Percentiles rank a stretch among this genome's conserved stretches.
Evolutionary conservation across 2,113 vertebrate genomes (phyloP).

Genomic region (Synchiropus splendidus): DNA sequence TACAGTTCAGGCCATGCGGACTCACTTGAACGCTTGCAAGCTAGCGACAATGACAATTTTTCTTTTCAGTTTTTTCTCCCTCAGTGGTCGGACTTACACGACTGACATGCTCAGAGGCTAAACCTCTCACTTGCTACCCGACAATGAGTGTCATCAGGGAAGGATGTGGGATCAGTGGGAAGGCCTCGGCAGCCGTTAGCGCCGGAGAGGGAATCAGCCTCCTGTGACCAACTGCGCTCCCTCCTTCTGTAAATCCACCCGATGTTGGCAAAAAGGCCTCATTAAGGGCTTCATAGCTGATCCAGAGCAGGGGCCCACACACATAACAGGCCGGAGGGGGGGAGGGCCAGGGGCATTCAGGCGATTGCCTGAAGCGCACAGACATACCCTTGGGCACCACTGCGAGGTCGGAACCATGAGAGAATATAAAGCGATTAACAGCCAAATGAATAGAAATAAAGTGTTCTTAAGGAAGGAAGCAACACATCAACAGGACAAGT

Average conservation of each 20-base stretch:
- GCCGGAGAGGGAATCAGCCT: conserved; percentile 34
- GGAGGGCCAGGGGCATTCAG: conserved; percentile 15
- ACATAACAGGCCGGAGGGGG: conserved; percentile 46
- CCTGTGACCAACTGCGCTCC: conserved; percentile 28
- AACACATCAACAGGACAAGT: no score
- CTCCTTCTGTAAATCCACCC: conserved; percentile 42
- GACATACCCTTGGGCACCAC: conserved; percentile 8
- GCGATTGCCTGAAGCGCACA: conserved; percentile 36
- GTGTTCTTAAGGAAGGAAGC: no score
- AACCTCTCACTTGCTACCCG: conserved; percentile 24
- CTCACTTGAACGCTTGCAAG: no score
- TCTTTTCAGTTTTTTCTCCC: no score
- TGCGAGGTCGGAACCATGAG: no score
- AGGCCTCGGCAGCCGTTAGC: conserved; percentile 35
- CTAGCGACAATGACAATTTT: no score
- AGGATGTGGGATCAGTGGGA: conserved; percentile 46
- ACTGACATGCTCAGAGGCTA: no score
- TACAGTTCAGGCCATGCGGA: no score
- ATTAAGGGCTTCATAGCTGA: conserved; percentile 55
- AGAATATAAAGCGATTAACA: no score
- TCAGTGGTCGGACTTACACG: no score
- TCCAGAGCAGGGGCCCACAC: conserved; percentile 44
- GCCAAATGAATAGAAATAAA: no score
- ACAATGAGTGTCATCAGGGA: conserved; percentile 36
- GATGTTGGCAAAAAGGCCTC: conserved; percentile 55